phyloP scores from a whole-genome alignment of 2,888 invertebrate species.

The Drosophila engyochracea region DNA sequence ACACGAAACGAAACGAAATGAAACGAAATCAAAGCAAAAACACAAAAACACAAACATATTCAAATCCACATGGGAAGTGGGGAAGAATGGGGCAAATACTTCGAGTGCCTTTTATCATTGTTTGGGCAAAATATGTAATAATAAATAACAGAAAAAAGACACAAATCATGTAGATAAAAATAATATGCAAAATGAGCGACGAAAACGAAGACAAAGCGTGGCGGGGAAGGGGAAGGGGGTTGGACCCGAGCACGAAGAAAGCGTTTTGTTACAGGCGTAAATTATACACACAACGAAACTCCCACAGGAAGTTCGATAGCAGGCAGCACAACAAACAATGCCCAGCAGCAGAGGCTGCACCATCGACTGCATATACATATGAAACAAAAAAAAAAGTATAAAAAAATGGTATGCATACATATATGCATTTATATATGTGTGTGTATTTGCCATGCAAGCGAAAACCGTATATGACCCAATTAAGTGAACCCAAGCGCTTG shows the following conservation, averaged over 20 bases:
- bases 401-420: slow-evolving; percentile 4
- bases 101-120: slow-evolving; percentile 25
- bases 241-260: slow-evolving; percentile 34
- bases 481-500: slow-evolving; percentile 77
- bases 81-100: neutral
- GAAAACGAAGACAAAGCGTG: slow-evolving; percentile 25
- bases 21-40: slow-evolving; percentile 24
- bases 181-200: slow-evolving; percentile 50
- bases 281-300: slow-evolving; percentile 64
- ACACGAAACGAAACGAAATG: slow-evolving; percentile 44
- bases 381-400: slow-evolving; percentile 42
- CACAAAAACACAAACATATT: neutral
- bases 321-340: slow-evolving; percentile 45
- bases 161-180: slow-evolving; percentile 61
- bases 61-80: slow-evolving; percentile 8
- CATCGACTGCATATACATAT: slow-evolving; percentile 39
- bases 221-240: neutral
- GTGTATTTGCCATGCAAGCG: slow-evolving; percentile 56
- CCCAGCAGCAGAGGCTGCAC: slow-evolving; percentile 32
- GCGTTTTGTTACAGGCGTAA: slow-evolving; percentile 70
- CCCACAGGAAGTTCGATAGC: slow-evolving; percentile 81
- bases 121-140: slow-evolving; percentile 35
- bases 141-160: slow-evolving; percentile 43
- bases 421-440: slow-evolving; percentile 6
- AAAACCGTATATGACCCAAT: slow-evolving; percentile 82